Conservation (phyloP, 1,140 invertebrate species). For the Dendrolimus punctatus region DNA sequence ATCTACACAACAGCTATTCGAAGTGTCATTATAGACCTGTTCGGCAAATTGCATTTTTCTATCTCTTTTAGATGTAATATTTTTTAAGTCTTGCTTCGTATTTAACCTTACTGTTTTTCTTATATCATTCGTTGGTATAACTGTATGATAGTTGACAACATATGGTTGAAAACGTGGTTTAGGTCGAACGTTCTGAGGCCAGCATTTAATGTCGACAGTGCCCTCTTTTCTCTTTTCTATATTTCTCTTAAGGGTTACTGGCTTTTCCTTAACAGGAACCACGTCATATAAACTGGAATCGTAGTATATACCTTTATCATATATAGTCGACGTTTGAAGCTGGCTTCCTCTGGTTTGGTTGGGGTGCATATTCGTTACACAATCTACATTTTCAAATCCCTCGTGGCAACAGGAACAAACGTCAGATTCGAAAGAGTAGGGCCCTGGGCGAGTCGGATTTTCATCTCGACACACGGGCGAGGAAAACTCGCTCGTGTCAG, state of each 20-base stretch:
- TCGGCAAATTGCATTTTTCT: conserved; percentile 8
- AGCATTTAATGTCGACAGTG: conserved; percentile 23
- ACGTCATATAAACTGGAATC: conserved; percentile 49
- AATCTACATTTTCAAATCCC: conserved; percentile 43
- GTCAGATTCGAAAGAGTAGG: conserved; percentile 24
- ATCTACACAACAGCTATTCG: conserved; percentile 31
- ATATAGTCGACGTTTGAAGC: neutral
- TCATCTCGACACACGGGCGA: conserved; percentile 45
- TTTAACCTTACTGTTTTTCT: conserved; percentile 3
- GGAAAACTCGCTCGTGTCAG: conserved; percentile 36
- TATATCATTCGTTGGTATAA: conserved; percentile 7
- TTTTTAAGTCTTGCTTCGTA: conserved; percentile 7
- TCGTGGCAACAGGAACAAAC: conserved; percentile 48
- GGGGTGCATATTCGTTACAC: neutral
- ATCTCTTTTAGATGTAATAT: conserved; percentile 9
- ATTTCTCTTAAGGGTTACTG: conserved; percentile 19
- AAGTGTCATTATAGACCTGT: conserved; percentile 11
- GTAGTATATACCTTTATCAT: conserved; percentile 27
- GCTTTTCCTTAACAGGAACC: conserved; percentile 48
- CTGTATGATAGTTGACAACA: conserved; percentile 12
- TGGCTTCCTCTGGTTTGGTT: neutral
- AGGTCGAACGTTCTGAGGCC: conserved; percentile 19
- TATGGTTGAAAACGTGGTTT: conserved; percentile 15
- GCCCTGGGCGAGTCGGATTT: conserved; percentile 1
- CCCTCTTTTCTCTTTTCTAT: conserved; percentile 15